Percentiles rank a stretch among this genome's conserved stretches.
Conservation (phyloP, 2,797 vertebrate genomes). For the Xiphorhynchus erythropygius region DNA sequence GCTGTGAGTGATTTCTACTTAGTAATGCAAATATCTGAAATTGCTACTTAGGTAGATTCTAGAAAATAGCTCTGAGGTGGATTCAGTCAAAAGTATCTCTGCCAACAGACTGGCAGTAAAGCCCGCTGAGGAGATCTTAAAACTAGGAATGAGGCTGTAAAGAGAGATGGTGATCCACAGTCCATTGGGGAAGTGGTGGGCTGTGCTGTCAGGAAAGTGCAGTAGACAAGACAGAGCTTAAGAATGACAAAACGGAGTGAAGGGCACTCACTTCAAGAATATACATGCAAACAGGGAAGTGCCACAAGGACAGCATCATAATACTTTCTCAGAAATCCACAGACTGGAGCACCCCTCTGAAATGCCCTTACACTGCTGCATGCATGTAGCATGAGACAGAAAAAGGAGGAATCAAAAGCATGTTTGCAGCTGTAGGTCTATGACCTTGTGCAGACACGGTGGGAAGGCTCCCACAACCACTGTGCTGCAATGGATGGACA, state of each 20-base stretch:
- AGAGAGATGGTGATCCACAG: neutral
- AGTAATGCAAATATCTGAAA: constrained; percentile 58
- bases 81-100: neutral
- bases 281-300: neutral
- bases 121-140: neutral
- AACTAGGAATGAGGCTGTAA: neutral
- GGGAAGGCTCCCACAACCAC: neutral
- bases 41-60: constrained; percentile 20
- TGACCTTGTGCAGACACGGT: fast-evolving
- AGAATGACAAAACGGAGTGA: neutral
- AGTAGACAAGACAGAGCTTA: neutral
- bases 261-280: neutral
- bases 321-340: neutral
- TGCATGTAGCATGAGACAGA: neutral
- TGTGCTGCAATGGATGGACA: fast-evolving
- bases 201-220: neutral
- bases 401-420: neutral
- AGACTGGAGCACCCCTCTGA: neutral
- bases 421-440: neutral
- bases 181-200: neutral
- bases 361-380: neutral
- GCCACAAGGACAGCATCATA: neutral
- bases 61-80: neutral
- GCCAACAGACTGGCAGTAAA: neutral
- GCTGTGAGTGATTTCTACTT: constrained; percentile 39